Evolutionary conservation across 1,140 invertebrate species (phyloP), one percentile per base, ranked within the genome.

Genomic region (Drosophila pachea): DNA sequence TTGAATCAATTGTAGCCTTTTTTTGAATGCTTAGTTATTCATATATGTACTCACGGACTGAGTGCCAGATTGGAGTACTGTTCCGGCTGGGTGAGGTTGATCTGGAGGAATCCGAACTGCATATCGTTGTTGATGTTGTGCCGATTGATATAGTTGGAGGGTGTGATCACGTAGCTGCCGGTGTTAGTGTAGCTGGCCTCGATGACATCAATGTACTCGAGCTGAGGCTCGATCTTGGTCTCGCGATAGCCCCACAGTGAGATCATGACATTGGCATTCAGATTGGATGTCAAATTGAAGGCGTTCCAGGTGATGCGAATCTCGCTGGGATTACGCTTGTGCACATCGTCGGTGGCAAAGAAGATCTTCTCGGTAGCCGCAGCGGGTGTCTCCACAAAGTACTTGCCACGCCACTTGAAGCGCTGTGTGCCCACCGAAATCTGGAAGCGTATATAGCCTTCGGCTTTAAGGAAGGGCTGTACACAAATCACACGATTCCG

Each of bases 371-470:
- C 95, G 0, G 94, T 93, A 4, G 96, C 95, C 0, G 93, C 94
- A 0, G 94, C 94, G 0, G 96, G 95, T 2, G 96, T 96, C 92
- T 97, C 96, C 48, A 98, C 94, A 88, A 97, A 97, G 89, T 94
- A 98, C 91, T 94, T 94, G 77, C 97, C 96, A 81, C 96, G 96
- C 95, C 97, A 98, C 75, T 97, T 94, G 87, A 94, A 96, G 16
- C 92, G 93, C 76, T 94, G 95, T 40, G 93, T 95, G 58, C 95
- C 95, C 47, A 97, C 93, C 4, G 95, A 94, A 16, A 98, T 93
- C 74, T 96, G 94, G 68, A 99, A 95, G 42, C 95, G 93, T 6
- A 98, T 94, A 78, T 97, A 98, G 4, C 97, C 97, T 81, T 98
- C 95, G 16, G 95, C 96, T 89, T 94, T 94, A n/a, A 98, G 92